Base-by-base conservation (phyloP, 2,888 invertebrate species). In the Uropetala carovei region DNA sequence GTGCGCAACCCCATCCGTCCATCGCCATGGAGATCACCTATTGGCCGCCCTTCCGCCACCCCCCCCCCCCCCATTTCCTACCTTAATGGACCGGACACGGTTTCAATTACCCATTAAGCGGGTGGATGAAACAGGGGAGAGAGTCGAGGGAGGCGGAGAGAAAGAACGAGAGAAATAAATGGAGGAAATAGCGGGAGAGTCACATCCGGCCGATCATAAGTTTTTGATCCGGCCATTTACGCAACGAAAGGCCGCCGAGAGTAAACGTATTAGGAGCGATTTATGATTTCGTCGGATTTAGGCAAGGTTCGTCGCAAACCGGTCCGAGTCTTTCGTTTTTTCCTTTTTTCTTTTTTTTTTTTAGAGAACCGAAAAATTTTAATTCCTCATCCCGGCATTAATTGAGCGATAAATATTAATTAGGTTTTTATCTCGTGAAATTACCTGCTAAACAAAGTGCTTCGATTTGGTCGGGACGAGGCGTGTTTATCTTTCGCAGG, bases 51-150 rank as follows among this genome's bases (percentile, higher is more conserved):
- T 14, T 4, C 18, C 14, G 30, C 43, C 11, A 10, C 60, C 58
- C 59, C 86, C 30, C 3, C 30, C 27, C 60, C 43, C 18, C 30
- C 43, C 43, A 59, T 64, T 18, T 13, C 64, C 27, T 16, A 10
- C 64, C 43, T 30, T 64, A 43, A 89, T 64, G 43, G 89, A 64
- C 43, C n/a, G 43, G 64, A 89, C 89, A 64, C 30, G 89, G 60
- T 27, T 64, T 89, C 64, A 89, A 89, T 89, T 89, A 89, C 89
- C 89, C 89, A 89, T 89, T 64, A 89, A 64, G 18, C 30, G 64
- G 64, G 22, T 18, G 60, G 7, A 22, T 18, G 9, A 27, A 64
- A 22, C 85, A n/a, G 64, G 60, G 64, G 7, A 59, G 27, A 59
- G 58, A 16, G 14, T 82, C 43, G 27, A 59, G 58, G 59, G 22